Base-by-base conservation (phyloP, 2,113 vertebrate genomes). In the Diglossa brunneiventris region DNA sequence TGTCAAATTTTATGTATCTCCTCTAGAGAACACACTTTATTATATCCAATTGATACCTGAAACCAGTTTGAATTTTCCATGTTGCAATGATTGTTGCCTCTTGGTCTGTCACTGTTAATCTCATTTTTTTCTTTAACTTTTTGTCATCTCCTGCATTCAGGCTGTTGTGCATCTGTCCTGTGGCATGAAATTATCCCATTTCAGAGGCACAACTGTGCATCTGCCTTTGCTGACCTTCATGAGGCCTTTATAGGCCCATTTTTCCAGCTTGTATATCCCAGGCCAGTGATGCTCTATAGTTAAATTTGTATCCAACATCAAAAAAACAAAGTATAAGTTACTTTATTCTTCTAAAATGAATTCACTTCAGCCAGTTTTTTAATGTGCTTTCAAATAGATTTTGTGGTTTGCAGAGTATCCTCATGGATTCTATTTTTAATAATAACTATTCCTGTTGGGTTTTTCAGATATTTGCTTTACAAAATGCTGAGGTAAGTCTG, bases 251-350 rank as follows among this genome's bases (percentile, higher is more conserved):
- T 13, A 33, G 21, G 30, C 33, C 31, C 20, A 15, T 69, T 92
- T 73, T 50, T 72, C 28, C 46, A 84, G 44, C 72, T 64, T 17
- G 79, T 97, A 3, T 97, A 89, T 89, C 96, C 97, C n/a, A 97
- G 61, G 61, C 97, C 97, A 23, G 6, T 94, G 21, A 96, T 98
- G 96, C 96, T 98, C 92, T 91, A 96, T 7, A 97, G 49, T 35
- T 97, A 96, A 33, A 98, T 93, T 21, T 98, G 97, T 94, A 98
- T 96, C 58, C 98, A 97, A 95, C 81, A 35, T 81, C 69, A 79
- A 42, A 91, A 52, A 52, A 97, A 55, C 14, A 62, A 56, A 89
- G 94, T 97, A 15, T 92, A 98, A 62, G 24, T 97, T 98, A 80
- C 85, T 97, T 64, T 44, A 33, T n/a, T 81, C 30, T 27, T 76